Base-by-base conservation (phyloP, 2,113 vertebrate species). In the Gambusia holbrooki region DNA sequence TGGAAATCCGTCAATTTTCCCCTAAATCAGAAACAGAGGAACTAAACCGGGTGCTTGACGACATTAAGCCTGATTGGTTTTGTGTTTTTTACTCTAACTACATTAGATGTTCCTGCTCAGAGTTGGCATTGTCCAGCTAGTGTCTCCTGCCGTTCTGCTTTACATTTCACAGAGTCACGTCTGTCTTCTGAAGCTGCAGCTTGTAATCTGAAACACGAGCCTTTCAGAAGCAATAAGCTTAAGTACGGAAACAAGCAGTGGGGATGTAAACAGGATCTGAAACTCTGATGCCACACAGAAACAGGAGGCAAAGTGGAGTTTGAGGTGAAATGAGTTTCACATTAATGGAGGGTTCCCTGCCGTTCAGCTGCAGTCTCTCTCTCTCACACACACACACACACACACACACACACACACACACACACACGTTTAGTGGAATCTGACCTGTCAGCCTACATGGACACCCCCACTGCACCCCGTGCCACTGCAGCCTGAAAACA, bases 401-500 rank as follows among this genome's bases (percentile, higher is more conserved):
- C 33, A 35, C 33, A 35, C 33, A 35, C 33, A 33, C 33, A 8
- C 33, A 35, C 9, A 11, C 35, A 37, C 77, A 83, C 88, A 87
- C 42, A 90, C 68, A 85, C 79, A 87, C 80, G 75, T 91, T 80
- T 69, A 90, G 82, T 90, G 89, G 88, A 93, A 92, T 83, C 51
- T 74, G 86, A 93, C 74, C 76, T 45, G 27, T 66, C 75, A 76
- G 73, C 69, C 83, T 45, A 65, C 85, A 81, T 67, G 63, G 85
- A 92, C 84, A 66, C 82, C 71, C 60, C 19, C 77, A 68, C 45
- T 37, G 10, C 79, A 81, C 77, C 69, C 22, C 9, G 14, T 29
- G 27, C 66, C 61, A 4, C 25, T 3, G 4, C 68, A 45, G 48
- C 54, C 27, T 2, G 30, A 51, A 71, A 65, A 51, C 66, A 4